These are phyloP conservation scores for Melanostoma scalare DNA, from an alignment of 2,888 invertebrate species.

Conservation along the genomic window DNA sequence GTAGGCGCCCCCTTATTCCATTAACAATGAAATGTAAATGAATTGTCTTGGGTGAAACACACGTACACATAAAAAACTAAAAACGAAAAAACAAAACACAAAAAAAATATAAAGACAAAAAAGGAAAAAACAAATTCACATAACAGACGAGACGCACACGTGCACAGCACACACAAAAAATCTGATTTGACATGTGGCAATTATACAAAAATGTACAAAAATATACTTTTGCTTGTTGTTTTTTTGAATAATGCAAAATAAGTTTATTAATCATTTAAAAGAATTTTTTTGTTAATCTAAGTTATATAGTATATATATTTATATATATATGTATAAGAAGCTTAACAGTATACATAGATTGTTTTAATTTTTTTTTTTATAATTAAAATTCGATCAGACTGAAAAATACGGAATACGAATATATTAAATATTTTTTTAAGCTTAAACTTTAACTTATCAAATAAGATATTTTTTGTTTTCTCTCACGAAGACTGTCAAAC, in stretches of 20 bases:
- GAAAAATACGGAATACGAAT: conserved; percentile 69
- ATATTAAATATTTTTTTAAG: conserved; percentile 31
- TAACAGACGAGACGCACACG: conserved; percentile 58
- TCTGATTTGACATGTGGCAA: conserved; percentile 70
- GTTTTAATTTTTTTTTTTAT: conserved; percentile 41
- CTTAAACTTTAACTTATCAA: conserved; percentile 67
- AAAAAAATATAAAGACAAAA: conserved; percentile 1
- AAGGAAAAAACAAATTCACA: conserved; percentile 27
- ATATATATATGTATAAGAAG: conserved; percentile 68
- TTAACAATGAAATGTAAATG: conserved; percentile 72
- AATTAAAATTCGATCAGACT: conserved; percentile 70
- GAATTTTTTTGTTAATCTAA: conserved; percentile 66
- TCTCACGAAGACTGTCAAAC: conserved; percentile 46
- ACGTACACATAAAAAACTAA: conserved; percentile 35
- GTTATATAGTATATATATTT: conserved; percentile 63
- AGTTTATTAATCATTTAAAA: conserved; percentile 73
- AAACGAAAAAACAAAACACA: conserved; percentile 18
- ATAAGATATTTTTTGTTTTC: conserved; percentile 46
- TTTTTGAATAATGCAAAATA: conserved; percentile 72
- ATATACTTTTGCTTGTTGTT: conserved; percentile 63
- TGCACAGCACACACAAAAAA: conserved; percentile 48
- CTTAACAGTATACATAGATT: conserved; percentile 70
- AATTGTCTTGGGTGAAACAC: conserved; percentile 57
- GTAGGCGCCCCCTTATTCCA: conserved; percentile 60
- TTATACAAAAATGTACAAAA: conserved; percentile 69